Conservation (phyloP, 2,888 invertebrate species). For the Chesias legatella region DNA sequence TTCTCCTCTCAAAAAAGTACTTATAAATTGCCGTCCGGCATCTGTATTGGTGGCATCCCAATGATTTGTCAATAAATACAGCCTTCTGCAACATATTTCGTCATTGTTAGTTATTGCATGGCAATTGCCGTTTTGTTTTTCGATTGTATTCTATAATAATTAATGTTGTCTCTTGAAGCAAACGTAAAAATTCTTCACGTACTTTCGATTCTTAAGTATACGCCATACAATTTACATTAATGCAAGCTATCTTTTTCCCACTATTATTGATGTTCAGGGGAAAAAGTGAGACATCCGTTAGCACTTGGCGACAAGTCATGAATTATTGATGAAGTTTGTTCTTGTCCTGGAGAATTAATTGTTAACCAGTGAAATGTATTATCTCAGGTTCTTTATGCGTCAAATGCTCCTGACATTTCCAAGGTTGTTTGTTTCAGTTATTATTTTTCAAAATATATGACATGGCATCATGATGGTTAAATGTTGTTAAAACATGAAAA, state of each 20-base stretch:
- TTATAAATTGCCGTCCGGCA: conserved; percentile 44
- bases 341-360: conserved; percentile 9
- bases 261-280: conserved; percentile 18
- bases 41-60: conserved; percentile 51
- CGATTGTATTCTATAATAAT: conserved; percentile 39
- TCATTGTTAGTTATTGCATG: conserved; percentile 39
- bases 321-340: conserved; percentile 16
- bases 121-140: conserved; percentile 44
- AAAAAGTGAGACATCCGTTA: conserved; percentile 25
- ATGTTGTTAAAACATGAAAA: too few relatives aligned
- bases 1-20: conserved; percentile 5
- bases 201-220: conserved; percentile 14
- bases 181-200: conserved; percentile 12
- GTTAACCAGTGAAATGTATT: neutral
- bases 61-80: conserved; percentile 61
- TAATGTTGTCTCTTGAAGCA: conserved; percentile 31
- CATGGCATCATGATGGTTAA: too few relatives aligned
- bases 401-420: too few relatives aligned
- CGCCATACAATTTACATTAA: conserved; percentile 23
- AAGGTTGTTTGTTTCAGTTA: too few relatives aligned
- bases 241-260: conserved; percentile 18
- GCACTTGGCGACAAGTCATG: conserved; percentile 15
- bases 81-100: conserved; percentile 37
- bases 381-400: neutral
- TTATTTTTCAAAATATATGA: too few relatives aligned